Base-by-base conservation (phyloP, 2,797 vertebrate species). In the Sebastes hubbsi region DNA sequence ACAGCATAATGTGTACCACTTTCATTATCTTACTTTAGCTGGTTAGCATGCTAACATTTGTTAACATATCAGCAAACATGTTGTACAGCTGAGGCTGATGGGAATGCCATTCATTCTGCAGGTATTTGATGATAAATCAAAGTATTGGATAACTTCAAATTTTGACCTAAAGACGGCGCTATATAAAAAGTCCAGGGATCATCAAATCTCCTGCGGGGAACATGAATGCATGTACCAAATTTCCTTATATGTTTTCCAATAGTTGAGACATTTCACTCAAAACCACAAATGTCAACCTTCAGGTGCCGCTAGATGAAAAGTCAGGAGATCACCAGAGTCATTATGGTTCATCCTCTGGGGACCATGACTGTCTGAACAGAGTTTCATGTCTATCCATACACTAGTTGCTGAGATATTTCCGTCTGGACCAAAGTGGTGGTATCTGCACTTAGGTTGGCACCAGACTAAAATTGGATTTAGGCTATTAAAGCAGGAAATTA, bases 401-500 rank as follows among this genome's bases (percentile, higher is more conserved):
- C 2, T 25, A 46, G 27, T 29, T 29, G 27, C 27, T 29, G 27
- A 29, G 20, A 68, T 58, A 2, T 46, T 79, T 52, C 22, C 13
- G 0, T 34, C 52, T 52, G 22, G 4, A 38, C 20, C 3, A 62
- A 49, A 66, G 32, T 49, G 32, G 30, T n/a, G 16, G 27, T 38
- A 22, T 72, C 42, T 78, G 27, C 52, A 64, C 25, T 55, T 56
- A 38, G 7, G 20, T 29, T 38, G 20, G 24, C 13, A 59, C 10
- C 4, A 20, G 24, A 73, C 32, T 74, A 30, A 70, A 80, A 78
- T 30, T 76, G 34, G 29, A 84, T 80, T 83, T 25, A n/a, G 54
- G 29, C 61, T 54, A 74, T 84, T 61, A 61, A 75, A 22, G 27
- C 29, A 78, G 69, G 69, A 83, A 83, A 78, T 81, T 20, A 70